A percentile compares a stretch with the other conserved stretches of the same genome.
Conservation (phyloP, 1,140 invertebrate genomes). For the Pectinophora gossypiella region DNA sequence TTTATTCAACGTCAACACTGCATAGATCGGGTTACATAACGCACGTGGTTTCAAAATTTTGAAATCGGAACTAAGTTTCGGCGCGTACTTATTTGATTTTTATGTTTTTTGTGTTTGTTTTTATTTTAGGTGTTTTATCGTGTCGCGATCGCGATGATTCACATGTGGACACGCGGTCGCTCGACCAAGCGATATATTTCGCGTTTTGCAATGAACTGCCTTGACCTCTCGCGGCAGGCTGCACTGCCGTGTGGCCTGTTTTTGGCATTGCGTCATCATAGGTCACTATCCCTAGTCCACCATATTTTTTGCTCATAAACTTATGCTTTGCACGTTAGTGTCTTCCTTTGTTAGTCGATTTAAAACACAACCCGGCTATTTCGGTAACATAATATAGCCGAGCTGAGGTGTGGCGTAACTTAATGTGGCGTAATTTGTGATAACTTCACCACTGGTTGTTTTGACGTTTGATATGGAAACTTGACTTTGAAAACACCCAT, state of each 20-base stretch:
- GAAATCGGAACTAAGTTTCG: conserved; percentile 14
- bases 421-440: too few relatives aligned
- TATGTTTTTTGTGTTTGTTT: conserved; percentile 6
- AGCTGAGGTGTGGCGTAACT: conserved; percentile 56
- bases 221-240: conserved; percentile 49
- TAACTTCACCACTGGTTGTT: too few relatives aligned
- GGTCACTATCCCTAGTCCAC: conserved; percentile 67
- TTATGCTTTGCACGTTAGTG: conserved; percentile 58
- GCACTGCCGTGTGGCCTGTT: conserved; percentile 59
- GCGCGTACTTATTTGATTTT: not conserved
- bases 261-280: conserved; percentile 71
- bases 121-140: not conserved
- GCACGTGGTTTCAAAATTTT: conserved; percentile 5
- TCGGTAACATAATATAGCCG: conserved; percentile 53
- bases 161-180: conserved; percentile 7
- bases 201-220: conserved; percentile 57
- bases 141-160: conserved; percentile 9
- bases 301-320: conserved; percentile 68
- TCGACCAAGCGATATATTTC: too few relatives aligned
- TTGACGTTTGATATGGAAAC: too few relatives aligned
- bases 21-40: conserved; percentile 14
- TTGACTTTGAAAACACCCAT: too few relatives aligned
- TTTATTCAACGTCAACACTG: not conserved
- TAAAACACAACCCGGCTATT: conserved; percentile 53
- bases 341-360: conserved; percentile 66